Base-by-base conservation (phyloP, 2,888 invertebrate genomes). In the Auanema sp. region DNA sequence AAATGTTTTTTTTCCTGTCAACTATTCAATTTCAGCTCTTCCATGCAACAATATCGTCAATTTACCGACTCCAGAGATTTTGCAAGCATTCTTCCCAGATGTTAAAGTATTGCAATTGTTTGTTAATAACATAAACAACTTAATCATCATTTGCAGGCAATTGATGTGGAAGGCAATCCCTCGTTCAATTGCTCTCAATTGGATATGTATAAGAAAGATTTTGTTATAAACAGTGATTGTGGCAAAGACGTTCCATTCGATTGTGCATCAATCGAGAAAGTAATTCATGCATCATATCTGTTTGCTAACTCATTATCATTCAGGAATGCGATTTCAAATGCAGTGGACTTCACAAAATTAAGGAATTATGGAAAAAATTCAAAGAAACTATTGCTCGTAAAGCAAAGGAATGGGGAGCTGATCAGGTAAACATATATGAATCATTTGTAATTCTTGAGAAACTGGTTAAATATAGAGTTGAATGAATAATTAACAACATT, bases 271-370 rank as follows among this genome's bases (percentile, higher is more conserved):
- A 47, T 47, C 4, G 47, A 18, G 21, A 18, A 21, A 10, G 16
- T 18, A 21, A 47, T 47, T 47, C 4, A 21, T 16, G 10, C 47
- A 18, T 43, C 14, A 12, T 12, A n/a, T 43, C 14, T n/a, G 43
- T 43, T 43, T 43, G 43, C 16, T 40, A 40, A 41, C 18, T 33
- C 14, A 12, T 18, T 23, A 52, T 23, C n/a, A 52, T 59, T 57
- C 44, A 73, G 71, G 66, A 61, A 49, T 75, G 75, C 43, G 75
- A 75, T 60, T 75, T 71, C 72, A 72, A 72, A 49, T 75, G 75
- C 49, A 64, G 69, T 16, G 58, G 63, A 14, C 54, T 72, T 0
- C n/a, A 55, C 10, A 70, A 69, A 21, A 59, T 75, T 49, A 68
- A 66, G 42, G 59, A 70, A 47, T 63, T 72, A 65, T 75, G 75